phyloP scores from a whole-genome alignment of 2,888 invertebrate genomes.

The Dascillus cervinus region DNA sequence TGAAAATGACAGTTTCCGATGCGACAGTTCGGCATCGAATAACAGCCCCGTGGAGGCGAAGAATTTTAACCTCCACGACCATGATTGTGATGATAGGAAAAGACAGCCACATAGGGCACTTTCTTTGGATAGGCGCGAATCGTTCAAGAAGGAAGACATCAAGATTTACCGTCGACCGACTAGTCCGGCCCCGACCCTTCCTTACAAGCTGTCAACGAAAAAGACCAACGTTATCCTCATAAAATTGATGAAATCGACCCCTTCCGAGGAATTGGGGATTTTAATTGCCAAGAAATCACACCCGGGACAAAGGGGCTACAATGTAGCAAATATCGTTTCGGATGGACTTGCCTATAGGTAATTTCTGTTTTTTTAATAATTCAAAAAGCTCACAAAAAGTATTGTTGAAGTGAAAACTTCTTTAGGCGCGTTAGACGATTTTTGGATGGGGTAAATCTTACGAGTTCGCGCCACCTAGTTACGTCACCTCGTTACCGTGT shows the following conservation, averaged over 20 bases:
- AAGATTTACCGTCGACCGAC: conserved; percentile 30
- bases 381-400: background rate
- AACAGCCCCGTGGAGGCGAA: conserved; percentile 44
- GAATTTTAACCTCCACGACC: conserved; percentile 11
- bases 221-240: conserved; percentile 22
- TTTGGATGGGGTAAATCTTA: too few relatives aligned
- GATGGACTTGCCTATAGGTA: conserved; percentile 63
- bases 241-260: conserved; percentile 49
- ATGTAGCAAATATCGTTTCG: conserved; percentile 64
- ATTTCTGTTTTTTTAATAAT: conserved; percentile 18
- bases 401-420: too few relatives aligned
- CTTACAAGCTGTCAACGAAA: conserved; percentile 11
- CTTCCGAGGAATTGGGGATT: conserved; percentile 61
- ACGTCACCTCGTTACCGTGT: too few relatives aligned
- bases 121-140: conserved; percentile 50
- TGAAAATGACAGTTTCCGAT: conserved; percentile 48
- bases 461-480: too few relatives aligned
- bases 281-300: conserved; percentile 61
- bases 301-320: conserved; percentile 56
- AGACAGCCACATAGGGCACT: conserved; percentile 48
- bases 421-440: too few relatives aligned
- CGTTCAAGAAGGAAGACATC: conserved; percentile 19
- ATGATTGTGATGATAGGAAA: conserved; percentile 34
- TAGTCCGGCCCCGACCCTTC: conserved; percentile 17
- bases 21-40: conserved; percentile 49